phyloP scores from a whole-genome alignment of 2,888 invertebrate genomes.

The Napeogenes sylphis region DNA sequence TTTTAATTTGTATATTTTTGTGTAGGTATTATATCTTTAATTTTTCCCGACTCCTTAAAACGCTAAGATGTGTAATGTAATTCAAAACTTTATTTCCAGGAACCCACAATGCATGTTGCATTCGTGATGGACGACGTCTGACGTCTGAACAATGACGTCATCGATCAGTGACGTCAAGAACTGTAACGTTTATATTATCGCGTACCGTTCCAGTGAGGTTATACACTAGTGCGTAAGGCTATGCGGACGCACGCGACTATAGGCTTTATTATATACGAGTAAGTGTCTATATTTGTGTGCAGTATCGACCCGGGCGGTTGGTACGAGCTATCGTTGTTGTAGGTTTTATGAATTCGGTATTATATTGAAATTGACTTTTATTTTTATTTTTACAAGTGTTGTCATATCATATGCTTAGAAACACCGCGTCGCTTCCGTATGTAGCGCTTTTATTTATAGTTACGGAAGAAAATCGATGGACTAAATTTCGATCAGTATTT shows the following conservation, averaged over 20 bases:
- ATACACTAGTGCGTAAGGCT: slow-evolving; percentile 25
- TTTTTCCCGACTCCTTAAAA: too few species aligned
- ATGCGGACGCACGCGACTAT: slow-evolving; percentile 27
- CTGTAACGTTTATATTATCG: slow-evolving; percentile 25
- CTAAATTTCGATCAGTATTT: slow-evolving; percentile 45
- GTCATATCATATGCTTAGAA: slow-evolving; percentile 63
- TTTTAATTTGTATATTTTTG: neutral
- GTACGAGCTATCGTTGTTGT: slow-evolving; percentile 53
- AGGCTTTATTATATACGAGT: slow-evolving; percentile 27
- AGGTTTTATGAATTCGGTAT: slow-evolving; percentile 39
- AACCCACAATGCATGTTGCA: slow-evolving; percentile 74
- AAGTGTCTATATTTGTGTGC: slow-evolving; percentile 40
- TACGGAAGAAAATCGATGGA: slow-evolving; percentile 30
- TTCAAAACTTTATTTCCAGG: slow-evolving; percentile 39
- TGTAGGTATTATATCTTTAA: too few species aligned
- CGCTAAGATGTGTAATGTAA: too few species aligned
- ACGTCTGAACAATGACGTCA: slow-evolving; percentile 53
- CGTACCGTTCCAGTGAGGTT: slow-evolving; percentile 39
- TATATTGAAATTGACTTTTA: slow-evolving; percentile 36
- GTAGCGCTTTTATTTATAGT: slow-evolving; percentile 36
- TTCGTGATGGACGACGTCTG: slow-evolving; percentile 75
- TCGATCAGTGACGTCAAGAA: slow-evolving; percentile 24
- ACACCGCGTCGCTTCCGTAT: slow-evolving; percentile 49
- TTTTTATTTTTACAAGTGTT: slow-evolving; percentile 54
- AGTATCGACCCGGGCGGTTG: slow-evolving; percentile 5